phyloP scores from a whole-genome alignment of 2,113 vertebrate species.

The Poeciliopsis prolifica region DNA sequence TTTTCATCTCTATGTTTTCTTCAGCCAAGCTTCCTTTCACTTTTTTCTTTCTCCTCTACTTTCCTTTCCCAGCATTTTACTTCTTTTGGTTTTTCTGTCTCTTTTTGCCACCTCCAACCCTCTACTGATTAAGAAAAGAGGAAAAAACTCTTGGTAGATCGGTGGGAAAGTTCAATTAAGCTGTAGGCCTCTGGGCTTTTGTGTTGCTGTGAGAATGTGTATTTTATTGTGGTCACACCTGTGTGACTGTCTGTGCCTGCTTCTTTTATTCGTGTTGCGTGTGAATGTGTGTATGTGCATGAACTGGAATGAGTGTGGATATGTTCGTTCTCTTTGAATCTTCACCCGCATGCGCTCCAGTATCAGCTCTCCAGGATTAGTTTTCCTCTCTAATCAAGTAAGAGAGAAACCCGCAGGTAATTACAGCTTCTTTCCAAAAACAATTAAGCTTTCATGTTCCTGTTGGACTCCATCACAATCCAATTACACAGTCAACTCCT shows the following conservation, averaged over 20 bases:
- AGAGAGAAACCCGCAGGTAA: slow-evolving; percentile 72
- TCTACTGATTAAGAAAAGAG: slow-evolving; percentile 54
- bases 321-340: slow-evolving; percentile 33
- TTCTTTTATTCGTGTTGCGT: slow-evolving; percentile 1
- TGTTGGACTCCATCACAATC: slow-evolving; percentile 45
- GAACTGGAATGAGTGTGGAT: slow-evolving; percentile 26
- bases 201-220: slow-evolving; percentile 35
- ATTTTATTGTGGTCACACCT: slow-evolving; percentile 1
- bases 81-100: slow-evolving; percentile 19
- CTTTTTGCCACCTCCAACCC: slow-evolving; percentile 43
- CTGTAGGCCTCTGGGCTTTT: slow-evolving; percentile 58
- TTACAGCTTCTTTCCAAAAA: slow-evolving; percentile 64
- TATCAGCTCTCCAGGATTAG: slow-evolving; percentile 63
- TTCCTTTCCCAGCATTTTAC: slow-evolving; percentile 13
- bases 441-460: slow-evolving; percentile 40
- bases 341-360: slow-evolving; percentile 51
- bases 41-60: slow-evolving; percentile 19
- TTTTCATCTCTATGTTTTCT: slow-evolving; percentile 29
- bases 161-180: slow-evolving; percentile 78
- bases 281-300: slow-evolving; percentile 10
- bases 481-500: slow-evolving; percentile 28
- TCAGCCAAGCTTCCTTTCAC: slow-evolving; percentile 19
- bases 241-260: slow-evolving; percentile 16
- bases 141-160: slow-evolving; percentile 47
- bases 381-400: slow-evolving; percentile 70